These are phyloP conservation scores for Maccullochella peelii DNA, from an alignment of 2,113 vertebrate species.

Conservation along the genomic window DNA sequence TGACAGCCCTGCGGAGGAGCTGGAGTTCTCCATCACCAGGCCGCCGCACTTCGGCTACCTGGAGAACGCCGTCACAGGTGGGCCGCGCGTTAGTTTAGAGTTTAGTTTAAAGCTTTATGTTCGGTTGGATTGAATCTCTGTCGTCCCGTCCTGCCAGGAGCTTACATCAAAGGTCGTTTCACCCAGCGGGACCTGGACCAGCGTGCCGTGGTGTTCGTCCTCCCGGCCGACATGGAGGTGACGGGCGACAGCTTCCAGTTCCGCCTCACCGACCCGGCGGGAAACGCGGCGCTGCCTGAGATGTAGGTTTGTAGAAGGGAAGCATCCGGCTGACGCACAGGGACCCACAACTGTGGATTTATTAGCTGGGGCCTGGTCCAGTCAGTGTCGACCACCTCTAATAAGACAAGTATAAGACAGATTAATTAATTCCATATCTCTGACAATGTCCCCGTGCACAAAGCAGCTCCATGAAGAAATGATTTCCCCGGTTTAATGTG, in stretches of 20 bases:
- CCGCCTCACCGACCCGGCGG: constrained; percentile 78
- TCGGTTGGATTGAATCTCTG: not conserved
- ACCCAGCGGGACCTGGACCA: constrained; percentile 81
- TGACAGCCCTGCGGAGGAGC: constrained; percentile 74
- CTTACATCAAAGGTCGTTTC: constrained; percentile 77
- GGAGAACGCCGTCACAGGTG: constrained; percentile 80
- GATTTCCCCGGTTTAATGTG: too few relatives aligned
- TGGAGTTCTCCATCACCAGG: constrained; percentile 78
- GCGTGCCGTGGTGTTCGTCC: constrained; percentile 71
- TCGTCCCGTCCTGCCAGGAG: constrained; percentile 68
- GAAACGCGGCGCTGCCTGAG: constrained; percentile 79
- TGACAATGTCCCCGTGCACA: too few relatives aligned
- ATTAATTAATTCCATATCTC: too few relatives aligned
- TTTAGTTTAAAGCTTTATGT: too few relatives aligned
- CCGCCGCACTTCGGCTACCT: constrained; percentile 77
- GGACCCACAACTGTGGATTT: too few relatives aligned
- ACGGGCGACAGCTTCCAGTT: constrained; percentile 83
- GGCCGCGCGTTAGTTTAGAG: too few relatives aligned
- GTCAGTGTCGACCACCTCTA: not conserved
- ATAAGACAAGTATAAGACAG: not conserved
- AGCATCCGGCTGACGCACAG: not conserved
- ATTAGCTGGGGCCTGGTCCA: not conserved
- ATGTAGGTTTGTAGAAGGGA: constrained; percentile 61
- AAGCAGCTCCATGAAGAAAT: too few relatives aligned
- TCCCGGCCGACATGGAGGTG: constrained; percentile 75